Conservation (phyloP, 2,888 invertebrate species). For the Lordiphosa fenestrarum region DNA sequence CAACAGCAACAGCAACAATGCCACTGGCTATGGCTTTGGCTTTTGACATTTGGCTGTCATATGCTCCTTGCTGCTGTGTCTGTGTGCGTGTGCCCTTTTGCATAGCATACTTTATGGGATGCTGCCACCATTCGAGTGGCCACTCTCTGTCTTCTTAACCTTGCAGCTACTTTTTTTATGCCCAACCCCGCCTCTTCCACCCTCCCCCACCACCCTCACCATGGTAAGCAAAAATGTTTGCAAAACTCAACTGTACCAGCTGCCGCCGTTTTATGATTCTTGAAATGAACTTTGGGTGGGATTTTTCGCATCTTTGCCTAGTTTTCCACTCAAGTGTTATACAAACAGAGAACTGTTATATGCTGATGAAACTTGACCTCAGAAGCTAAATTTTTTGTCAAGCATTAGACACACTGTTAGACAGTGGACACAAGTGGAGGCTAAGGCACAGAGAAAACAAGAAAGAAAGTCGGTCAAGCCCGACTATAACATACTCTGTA, state of each 20-base stretch:
- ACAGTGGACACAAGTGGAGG: neutral
- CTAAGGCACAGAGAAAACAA: too few species aligned
- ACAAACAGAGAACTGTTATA: too few species aligned
- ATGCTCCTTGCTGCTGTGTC: neutral
- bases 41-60: conserved; percentile 9
- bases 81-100: conserved; percentile 18
- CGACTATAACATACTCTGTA: too few species aligned
- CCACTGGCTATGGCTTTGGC: conserved; percentile 18
- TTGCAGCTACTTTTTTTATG: conserved; percentile 16
- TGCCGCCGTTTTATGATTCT: too few species aligned
- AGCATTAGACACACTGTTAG: neutral
- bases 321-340: neutral
- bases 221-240: too few species aligned
- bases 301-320: neutral
- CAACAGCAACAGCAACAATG: conserved; percentile 18
- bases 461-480: too few species aligned
- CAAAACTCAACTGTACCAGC: too few species aligned
- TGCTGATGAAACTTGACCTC: neutral
- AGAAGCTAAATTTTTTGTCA: neutral
- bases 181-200: too few species aligned
- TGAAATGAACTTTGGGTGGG: too few species aligned
- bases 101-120: conserved; percentile 23
- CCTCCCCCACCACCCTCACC: too few species aligned
- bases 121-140: conserved; percentile 48
- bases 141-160: conserved; percentile 43